A percentile compares a stretch with the other conserved stretches of the same genome.
These are phyloP conservation scores for Drosophila yooni DNA, from an alignment of 2,888 invertebrate species.

Conservation along the genomic window DNA sequence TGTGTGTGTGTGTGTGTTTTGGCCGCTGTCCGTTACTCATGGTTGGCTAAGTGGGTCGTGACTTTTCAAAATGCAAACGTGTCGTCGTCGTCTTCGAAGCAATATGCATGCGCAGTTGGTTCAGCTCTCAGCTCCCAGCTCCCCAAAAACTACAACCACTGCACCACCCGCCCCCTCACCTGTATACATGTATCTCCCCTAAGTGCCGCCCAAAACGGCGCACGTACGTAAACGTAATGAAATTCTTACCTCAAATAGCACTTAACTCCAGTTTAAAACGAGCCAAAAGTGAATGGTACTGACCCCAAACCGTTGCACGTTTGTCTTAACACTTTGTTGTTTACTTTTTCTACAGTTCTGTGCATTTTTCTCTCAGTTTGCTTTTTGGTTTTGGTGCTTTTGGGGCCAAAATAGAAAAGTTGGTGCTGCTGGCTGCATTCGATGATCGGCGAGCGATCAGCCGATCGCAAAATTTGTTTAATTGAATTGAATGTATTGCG, in stretches of 20 bases:
- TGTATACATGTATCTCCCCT: constrained; percentile 9
- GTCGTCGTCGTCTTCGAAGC: constrained; percentile 68
- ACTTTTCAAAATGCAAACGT: constrained; percentile 79
- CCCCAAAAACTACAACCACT: constrained; percentile 27
- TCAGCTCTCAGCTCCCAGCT: constrained; percentile 45
- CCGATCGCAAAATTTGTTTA: constrained; percentile 70
- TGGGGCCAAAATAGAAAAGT: constrained; percentile 77
- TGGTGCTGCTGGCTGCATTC: constrained; percentile 42
- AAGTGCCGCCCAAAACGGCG: constrained; percentile 56
- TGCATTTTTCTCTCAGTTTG: constrained; percentile 39
- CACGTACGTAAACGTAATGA: constrained; percentile 79
- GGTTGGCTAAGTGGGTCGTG: constrained; percentile 80
- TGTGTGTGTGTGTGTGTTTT: constrained; percentile 39
- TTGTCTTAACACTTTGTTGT: constrained; percentile 78
- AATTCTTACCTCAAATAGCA: constrained; percentile 80
- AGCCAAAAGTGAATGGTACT: constrained; percentile 80
- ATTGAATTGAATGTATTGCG: constrained; percentile 75
- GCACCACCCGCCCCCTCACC: constrained; percentile 2
- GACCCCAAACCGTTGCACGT: constrained; percentile 78
- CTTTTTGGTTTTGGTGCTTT: constrained; percentile 34
- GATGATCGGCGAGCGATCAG: constrained; percentile 61
- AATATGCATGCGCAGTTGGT: constrained; percentile 70
- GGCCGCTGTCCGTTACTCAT: constrained; percentile 76
- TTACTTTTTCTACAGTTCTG: constrained; percentile 74
- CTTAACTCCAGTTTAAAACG: constrained; percentile 80